phyloP scores from a whole-genome alignment of 2,888 invertebrate genomes.

The Chaitophorus viminalis region DNA sequence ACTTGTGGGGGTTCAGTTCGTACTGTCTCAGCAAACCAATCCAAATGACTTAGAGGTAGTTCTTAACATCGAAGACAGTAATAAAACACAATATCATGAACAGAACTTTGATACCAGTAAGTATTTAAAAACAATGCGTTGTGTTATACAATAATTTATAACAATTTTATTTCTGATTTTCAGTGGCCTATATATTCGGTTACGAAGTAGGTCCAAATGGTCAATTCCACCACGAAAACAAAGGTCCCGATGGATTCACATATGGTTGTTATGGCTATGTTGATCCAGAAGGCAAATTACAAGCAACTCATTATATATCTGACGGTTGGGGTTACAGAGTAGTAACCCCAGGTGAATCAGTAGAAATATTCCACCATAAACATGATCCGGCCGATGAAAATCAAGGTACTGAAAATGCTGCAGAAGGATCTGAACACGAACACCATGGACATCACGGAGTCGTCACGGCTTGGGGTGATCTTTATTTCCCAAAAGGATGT shows the following conservation, averaged over 20 bases:
- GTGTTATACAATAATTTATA: background rate
- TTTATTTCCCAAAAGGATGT: slow-evolving; percentile 80
- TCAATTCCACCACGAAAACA: slow-evolving; percentile 82
- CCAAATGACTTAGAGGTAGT: slow-evolving; percentile 73
- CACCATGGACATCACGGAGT: slow-evolving; percentile 70
- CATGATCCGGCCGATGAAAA: slow-evolving; percentile 66
- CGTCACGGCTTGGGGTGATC: slow-evolving; percentile 74
- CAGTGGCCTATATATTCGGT: slow-evolving; percentile 70
- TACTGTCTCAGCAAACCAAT: slow-evolving; percentile 61
- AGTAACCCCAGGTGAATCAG: slow-evolving; percentile 76
- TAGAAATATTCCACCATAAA: slow-evolving; percentile 74
- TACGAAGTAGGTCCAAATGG: slow-evolving; percentile 80
- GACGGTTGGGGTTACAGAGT: slow-evolving; percentile 82
- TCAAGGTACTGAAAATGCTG: slow-evolving; percentile 61
- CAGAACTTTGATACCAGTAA: slow-evolving; percentile 81
- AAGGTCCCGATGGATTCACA: slow-evolving; percentile 80
- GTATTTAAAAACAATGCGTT: slow-evolving; percentile 65
- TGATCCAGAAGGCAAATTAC: slow-evolving; percentile 75
- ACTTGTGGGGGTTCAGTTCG: slow-evolving; percentile 25
- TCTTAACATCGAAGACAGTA: slow-evolving; percentile 77
- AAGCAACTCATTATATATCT: slow-evolving; percentile 80
- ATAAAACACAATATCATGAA: slow-evolving; percentile 80
- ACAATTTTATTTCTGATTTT: background rate
- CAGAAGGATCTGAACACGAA: slow-evolving; percentile 64
- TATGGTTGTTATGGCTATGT: slow-evolving; percentile 84